Base-by-base conservation (phyloP, 2,888 invertebrate genomes). In the Cerceris rybyensis region DNA sequence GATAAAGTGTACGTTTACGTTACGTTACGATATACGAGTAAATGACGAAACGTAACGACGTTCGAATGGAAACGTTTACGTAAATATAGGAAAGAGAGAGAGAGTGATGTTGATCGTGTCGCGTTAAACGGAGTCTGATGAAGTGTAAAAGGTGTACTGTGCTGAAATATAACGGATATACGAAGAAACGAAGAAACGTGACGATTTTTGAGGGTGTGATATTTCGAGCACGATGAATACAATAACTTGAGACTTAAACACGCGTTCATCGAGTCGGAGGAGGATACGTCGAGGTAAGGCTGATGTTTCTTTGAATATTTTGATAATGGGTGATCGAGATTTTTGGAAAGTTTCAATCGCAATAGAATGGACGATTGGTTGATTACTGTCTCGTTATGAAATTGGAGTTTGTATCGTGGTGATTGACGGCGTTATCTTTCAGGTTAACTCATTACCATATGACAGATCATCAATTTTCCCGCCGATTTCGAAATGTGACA, bases 371-470 rank as follows among this genome's bases (percentile, higher is more conserved):
- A 28, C 28, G 28, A 28, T 28, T 4, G 28, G 54, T 54, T 7
- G 7, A n/a, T 16, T 13, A 54, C n/a, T 8, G 54, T 13, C n/a
- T 16, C 8, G 54, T 8, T 6, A 13, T n/a, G 1, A n/a, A 6
- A 7, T 16, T n/a, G 39, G 59, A 46, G 41, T 46, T 41, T 41
- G 11, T 59, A 41, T 59, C 39, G 28, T 28, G n/a, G 49, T 6
- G 9, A 63, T 63, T 54, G 14, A 16, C n/a, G 54, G 14, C 17
- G 43, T 61, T 49, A 17, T 7, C 41, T 41, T 67, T 14, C 54
- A 82, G 80, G 78, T 83, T 83, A 82, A 65, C 49, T 72, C n/a
- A 7, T 41, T 63, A 55, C 63, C 75, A 84, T 75, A 84, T 81
- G 80, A 82, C 82, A 75, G 55, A 57, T 61, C 46, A 6, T 65